Evolutionary conservation across 2,888 invertebrate genomes (phyloP), one percentile per base, ranked within the genome.

Genomic region (Sipunculus nudus): DNA sequence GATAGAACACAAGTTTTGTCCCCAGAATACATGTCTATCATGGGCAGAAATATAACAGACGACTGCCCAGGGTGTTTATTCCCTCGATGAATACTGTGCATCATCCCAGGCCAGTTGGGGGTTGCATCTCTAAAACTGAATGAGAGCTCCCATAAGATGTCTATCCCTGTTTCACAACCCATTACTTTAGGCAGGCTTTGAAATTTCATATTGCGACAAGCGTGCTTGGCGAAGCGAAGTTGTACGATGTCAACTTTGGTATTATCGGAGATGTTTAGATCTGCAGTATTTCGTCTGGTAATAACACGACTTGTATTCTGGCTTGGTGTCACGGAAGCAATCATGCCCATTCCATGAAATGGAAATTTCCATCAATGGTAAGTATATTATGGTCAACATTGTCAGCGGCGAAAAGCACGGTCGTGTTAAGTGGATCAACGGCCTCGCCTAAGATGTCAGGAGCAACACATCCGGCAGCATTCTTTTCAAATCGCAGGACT

Each of bases 341-440:
- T 59, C 41, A 65, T 60, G 16, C 55, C 63, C 59, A 65, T 65
- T 13, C 50, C 59, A 47, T 65, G 63, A 35, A 65, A 60, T n/a
- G 65, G 59, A 28, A 50, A 40, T 21, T 50, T 13, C 59, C 65
- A 46, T 65, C 59, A 26, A 65, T 3, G 31, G 63, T 65, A 39
- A 31, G 39, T 35, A 49, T 28, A 28, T 48, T 48, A 28, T 48
- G 48, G 28, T 48, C 28, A 48, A 48, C 26, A 48, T 48, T 48
- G 28, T 48, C 48, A 19, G 25, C 48, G 26, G 16, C 28, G 28
- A 48, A 25, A 28, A 48, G 48, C n/a, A 48, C 25, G 16, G 48
- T n/a, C 23, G 26, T 48, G 25, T 48, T 8, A 6, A n/a, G n/a
- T n/a, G 26, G 26, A 48, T 48, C 48, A 35, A 35, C 16, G 35